Evolutionary conservation across 1,140 invertebrate species (phyloP), one percentile per base, ranked within the genome.

Genomic region (Hyles vespertilio): DNA sequence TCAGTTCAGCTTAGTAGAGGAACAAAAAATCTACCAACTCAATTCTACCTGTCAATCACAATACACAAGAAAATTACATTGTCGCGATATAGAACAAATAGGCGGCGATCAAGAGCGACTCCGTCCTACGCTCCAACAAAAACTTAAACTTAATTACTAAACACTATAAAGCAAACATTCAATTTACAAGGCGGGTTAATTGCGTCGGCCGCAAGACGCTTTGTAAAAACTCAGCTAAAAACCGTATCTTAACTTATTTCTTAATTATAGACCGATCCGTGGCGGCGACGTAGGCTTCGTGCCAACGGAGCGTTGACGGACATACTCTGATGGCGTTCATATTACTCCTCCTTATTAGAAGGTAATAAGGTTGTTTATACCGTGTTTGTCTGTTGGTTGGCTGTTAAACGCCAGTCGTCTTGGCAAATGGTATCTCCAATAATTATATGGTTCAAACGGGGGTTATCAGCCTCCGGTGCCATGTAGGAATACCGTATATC

Each of bases 131-230:
- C 54, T 65, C 61, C 53, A 72, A 74, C 69, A 87, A 87, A 84
- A 84, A 79, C 70, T 65, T 63, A 79, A 70, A 78, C 69, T 84
- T 87, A 86, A 88, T 88, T 85, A 80, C 85, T 85, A 85, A 87
- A 87, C 84, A 81, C 83, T 87, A 80, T 83, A 85, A 85, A 88
- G 84, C 84, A 87, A 88, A 88, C 84, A 88, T 88, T 88, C 85
- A 88, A 88, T 88, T 87, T 89, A 84, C 77, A 77, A 84, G 82
- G 82, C 84, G 76, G 81, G 79, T 80, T 88, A 88, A 88, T 88
- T 87, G 85, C 81, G 74, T 68, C 69, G 73, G 74, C 74, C 72
- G 73, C 74, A 77, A 80, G 74, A 77, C 63, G 78, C 76, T 80
- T 81, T 79, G 79, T 84, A 89, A 86, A 85, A 86, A 87, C 71